Evolutionary conservation across 2,888 invertebrate species (phyloP).

Genomic region (Amphipyra berbera): DNA sequence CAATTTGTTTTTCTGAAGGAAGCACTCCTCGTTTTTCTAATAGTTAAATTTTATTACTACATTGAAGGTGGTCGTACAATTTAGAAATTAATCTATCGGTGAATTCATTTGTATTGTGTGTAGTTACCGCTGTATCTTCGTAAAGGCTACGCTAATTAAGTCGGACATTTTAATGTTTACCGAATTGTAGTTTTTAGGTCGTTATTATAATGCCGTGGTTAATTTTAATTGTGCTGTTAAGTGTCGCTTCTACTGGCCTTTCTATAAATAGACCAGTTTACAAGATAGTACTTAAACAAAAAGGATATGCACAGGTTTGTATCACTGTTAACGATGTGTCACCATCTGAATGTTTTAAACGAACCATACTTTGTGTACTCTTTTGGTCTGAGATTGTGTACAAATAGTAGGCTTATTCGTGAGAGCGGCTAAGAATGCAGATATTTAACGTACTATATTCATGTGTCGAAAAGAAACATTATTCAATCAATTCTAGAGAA

Average conservation of each 20-base stretch:
- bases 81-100: not conserved
- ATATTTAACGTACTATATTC: too few relatives aligned
- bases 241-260: constrained; percentile 54
- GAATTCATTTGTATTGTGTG: constrained; percentile 10
- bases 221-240: constrained; percentile 58
- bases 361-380: too few relatives aligned
- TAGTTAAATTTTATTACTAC: constrained; percentile 1
- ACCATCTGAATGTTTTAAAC: too few relatives aligned
- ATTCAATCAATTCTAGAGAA: too few relatives aligned
- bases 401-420: too few relatives aligned
- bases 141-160: constrained; percentile 3
- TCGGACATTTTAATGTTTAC: not conserved
- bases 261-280: constrained; percentile 86
- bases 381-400: too few relatives aligned
- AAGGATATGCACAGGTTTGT: constrained; percentile 92
- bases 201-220: constrained; percentile 55
- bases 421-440: too few relatives aligned
- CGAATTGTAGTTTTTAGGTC: constrained; percentile 20
- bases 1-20: constrained; percentile 65
- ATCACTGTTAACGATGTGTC: not conserved
- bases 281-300: constrained; percentile 91
- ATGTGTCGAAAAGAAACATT: too few relatives aligned
- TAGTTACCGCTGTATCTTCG: constrained; percentile 2
- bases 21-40: constrained; percentile 53
- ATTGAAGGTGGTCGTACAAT: not conserved